These are phyloP conservation scores for Myoxocephalus aenaeus DNA, from an alignment of 2,797 vertebrate genomes.

Conservation along the genomic window DNA sequence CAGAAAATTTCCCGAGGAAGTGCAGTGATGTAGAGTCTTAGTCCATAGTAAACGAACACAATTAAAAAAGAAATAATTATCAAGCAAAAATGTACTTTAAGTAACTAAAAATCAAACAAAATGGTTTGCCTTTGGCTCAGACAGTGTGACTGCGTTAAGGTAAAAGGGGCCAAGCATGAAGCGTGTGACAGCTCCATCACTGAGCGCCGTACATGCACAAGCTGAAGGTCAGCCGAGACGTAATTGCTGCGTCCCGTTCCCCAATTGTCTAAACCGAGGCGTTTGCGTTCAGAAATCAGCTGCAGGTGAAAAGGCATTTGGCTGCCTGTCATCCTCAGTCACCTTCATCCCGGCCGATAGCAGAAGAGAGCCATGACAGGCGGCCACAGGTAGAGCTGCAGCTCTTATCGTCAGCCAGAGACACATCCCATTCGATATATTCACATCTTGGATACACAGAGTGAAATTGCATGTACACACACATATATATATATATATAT, in stretches of 20 bases:
- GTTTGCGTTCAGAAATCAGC: slow-evolving; percentile 62
- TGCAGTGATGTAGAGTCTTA: slow-evolving; percentile 21
- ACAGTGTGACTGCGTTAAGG: slow-evolving; percentile 24
- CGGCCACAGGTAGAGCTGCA: slow-evolving; percentile 35
- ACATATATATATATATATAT: no score
- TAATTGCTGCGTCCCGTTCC: slow-evolving; percentile 51
- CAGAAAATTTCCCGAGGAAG: slow-evolving; percentile 39
- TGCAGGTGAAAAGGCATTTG: slow-evolving; percentile 71
- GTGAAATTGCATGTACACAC: not conserved
- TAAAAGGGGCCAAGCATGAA: slow-evolving; percentile 45
- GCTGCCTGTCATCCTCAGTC: slow-evolving; percentile 74
- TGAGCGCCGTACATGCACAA: slow-evolving; percentile 14
- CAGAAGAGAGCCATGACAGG: slow-evolving; percentile 27
- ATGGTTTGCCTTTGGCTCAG: slow-evolving; percentile 14
- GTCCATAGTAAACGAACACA: slow-evolving; percentile 46
- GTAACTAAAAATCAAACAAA: slow-evolving; percentile 3
- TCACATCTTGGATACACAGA: not conserved
- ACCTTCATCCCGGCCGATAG: slow-evolving; percentile 68
- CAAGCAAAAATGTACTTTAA: not conserved
- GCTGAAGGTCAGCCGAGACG: slow-evolving; percentile 71
- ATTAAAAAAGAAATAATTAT: slow-evolving; percentile 10
- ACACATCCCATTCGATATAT: not conserved
- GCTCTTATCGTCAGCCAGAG: slow-evolving; percentile 22
- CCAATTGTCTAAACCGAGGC: slow-evolving; percentile 70
- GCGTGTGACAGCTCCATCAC: slow-evolving; percentile 67